Percentiles rank a stretch among this genome's conserved stretches.
Evolutionary conservation across 2,797 vertebrate species (phyloP).

Genomic region (Phalanger gymnotis): DNA sequence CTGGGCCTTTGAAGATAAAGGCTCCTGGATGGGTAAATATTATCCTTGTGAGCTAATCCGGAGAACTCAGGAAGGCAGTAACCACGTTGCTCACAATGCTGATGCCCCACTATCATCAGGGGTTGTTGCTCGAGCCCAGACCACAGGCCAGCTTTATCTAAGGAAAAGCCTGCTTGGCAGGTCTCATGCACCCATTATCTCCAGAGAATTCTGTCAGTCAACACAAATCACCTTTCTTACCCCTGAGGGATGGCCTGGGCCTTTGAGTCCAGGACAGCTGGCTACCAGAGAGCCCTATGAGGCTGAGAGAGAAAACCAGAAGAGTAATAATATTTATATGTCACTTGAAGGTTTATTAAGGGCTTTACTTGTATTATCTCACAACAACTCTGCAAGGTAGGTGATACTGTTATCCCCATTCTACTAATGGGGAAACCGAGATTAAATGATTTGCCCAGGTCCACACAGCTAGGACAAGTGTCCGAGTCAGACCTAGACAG

Average conservation of each 20-base stretch:
- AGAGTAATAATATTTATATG: neutral
- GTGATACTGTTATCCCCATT: neutral
- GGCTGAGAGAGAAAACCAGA: neutral
- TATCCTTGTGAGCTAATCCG: neutral
- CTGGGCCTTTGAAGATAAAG: neutral
- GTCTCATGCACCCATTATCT: neutral
- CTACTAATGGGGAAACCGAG: neutral
- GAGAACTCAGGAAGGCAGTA: neutral
- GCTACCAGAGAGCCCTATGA: fast-evolving
- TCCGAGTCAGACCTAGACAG: neutral
- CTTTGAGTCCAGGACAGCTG: neutral
- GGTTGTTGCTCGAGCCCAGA: neutral
- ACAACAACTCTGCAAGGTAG: neutral
- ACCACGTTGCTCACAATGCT: neutral
- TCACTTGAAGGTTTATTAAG: neutral
- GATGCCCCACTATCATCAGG: neutral
- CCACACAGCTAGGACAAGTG: neutral
- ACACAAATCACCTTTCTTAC: neutral
- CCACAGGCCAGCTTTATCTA: neutral
- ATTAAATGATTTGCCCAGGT: neutral
- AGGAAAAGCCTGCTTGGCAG: neutral
- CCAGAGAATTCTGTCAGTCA: neutral
- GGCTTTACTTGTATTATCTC: neutral
- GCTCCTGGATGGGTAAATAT: neutral
- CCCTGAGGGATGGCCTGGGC: neutral